Base-by-base conservation (phyloP, 2,113 vertebrate genomes). In the Coracopsis vasa region DNA sequence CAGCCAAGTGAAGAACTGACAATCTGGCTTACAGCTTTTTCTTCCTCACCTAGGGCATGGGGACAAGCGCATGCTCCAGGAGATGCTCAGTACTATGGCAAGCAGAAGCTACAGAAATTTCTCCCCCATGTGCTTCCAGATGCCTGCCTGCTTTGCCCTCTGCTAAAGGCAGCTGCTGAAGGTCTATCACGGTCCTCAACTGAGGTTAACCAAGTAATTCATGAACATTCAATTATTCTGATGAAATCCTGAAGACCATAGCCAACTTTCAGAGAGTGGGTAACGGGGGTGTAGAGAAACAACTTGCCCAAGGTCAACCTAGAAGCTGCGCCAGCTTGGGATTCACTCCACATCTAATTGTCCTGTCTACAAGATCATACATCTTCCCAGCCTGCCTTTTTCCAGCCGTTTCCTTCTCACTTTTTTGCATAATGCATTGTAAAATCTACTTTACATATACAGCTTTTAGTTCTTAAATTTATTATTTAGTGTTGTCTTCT, bases 401-500 rank as follows among this genome's bases (percentile, higher is more conserved):
- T 28, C 88, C 51, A 81, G 51, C 2, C 6, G 2, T 28, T 87
- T 84, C 70, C 73, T 84, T 35, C 31, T 37, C 56, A 31, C 64
- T 87, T 65, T 64, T 81, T 54, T 79, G 81, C 90, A 64, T 75
- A 91, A 91, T 20, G 56, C 81, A 91, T 44, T 47, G 50, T 6
- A 2, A 90, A 65, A 85, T 56, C 90, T 50, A 35, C 66, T 91
- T 94, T 65, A 90, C 84, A 61, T 60, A 79, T 2, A 81, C 20
- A 81, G 93, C 77, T 94, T 87, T 89, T 64, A 89, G 65, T 48
- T 45, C 73, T 47, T 39, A 27, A 31, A 80, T 91, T 66, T 37
- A 91, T 94, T 87, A 96, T 65, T 87, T 81, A 87, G 56, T 28
- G 33, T n/a, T 65, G 70, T 56, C 67, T 87, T n/a, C 61, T 47